Conservation (phyloP, 2,113 vertebrate species). For the Rhinogobius similis region DNA sequence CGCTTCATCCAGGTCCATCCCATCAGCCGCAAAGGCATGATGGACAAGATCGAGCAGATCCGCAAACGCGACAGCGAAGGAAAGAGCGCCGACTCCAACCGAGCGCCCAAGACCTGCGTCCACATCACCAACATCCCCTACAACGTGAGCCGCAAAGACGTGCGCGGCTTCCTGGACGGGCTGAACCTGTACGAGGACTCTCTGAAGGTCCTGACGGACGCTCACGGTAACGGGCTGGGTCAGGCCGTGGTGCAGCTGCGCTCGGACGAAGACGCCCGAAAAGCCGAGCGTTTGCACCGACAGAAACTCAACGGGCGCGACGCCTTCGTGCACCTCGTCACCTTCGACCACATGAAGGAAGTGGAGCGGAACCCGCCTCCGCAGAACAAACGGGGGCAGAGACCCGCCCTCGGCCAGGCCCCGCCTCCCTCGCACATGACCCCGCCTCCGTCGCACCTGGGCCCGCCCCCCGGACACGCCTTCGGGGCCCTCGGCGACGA, state of each 20-base stretch:
- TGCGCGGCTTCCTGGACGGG: conserved; percentile 92
- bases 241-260: conserved; percentile 94
- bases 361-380: conserved; percentile 92
- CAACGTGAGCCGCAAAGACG: conserved; percentile 92
- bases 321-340: conserved; percentile 91
- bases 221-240: conserved; percentile 91
- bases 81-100: conserved; percentile 81
- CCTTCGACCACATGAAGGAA: conserved; percentile 93
- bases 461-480: not conserved
- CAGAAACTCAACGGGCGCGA: conserved; percentile 97
- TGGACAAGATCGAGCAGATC: conserved; percentile 94
- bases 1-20: conserved; percentile 98
- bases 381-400: conserved; percentile 89
- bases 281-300: conserved; percentile 92
- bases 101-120: conserved; percentile 83
- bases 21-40: conserved; percentile 93
- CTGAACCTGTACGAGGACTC: conserved; percentile 90
- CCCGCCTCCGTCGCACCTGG: conserved; percentile 18
- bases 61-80: conserved; percentile 89
- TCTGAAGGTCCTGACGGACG: conserved; percentile 91
- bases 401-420: conserved; percentile 56
- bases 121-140: conserved; percentile 98
- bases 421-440: conserved; percentile 66
- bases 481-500: conserved; percentile 84
- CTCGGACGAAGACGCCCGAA: conserved; percentile 92